These are phyloP conservation scores for Paramisgurnus dabryanus DNA, from an alignment of 2,113 vertebrate species.

Conservation along the genomic window DNA sequence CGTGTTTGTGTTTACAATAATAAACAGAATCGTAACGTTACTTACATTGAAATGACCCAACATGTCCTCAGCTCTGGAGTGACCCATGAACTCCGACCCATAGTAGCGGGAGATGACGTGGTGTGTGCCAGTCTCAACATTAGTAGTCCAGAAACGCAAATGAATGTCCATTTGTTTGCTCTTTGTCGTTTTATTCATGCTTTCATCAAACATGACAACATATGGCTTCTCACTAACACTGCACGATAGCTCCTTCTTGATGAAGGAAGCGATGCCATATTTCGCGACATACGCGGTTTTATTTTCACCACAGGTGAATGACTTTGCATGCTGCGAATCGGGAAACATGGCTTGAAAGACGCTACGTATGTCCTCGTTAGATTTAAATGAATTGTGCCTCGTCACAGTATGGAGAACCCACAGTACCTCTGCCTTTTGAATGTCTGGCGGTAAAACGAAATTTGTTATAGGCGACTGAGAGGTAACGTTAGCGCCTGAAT, in stretches of 20 bases:
- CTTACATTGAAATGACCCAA: constrained; percentile 45
- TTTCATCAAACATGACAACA: constrained; percentile 39
- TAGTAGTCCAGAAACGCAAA: constrained; percentile 39
- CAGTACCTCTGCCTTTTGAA: constrained; percentile 30
- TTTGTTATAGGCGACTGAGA: constrained; percentile 35
- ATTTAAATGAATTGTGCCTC: constrained; percentile 35
- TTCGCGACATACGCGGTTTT: too few relatives aligned
- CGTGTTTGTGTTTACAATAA: not conserved
- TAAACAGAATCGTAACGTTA: constrained; percentile 37
- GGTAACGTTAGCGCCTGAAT: constrained; percentile 29
- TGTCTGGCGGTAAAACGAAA: constrained; percentile 39
- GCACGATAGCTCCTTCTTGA: constrained; percentile 10
- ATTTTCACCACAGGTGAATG: too few relatives aligned
- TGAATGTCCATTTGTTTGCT: constrained; percentile 39
- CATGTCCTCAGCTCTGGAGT: constrained; percentile 45
- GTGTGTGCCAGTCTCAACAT: constrained; percentile 29
- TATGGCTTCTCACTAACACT: constrained; percentile 20
- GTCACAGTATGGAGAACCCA: constrained; percentile 37
- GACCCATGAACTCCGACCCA: constrained; percentile 42
- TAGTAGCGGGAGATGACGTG: constrained; percentile 34
- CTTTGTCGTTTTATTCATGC: constrained; percentile 40
- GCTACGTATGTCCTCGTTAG: constrained; percentile 13
- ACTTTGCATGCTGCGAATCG: not conserved
- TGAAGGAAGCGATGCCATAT: constrained; percentile 31
- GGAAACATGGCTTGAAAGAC: constrained; percentile 33